phyloP scores from a whole-genome alignment of 2,888 invertebrate genomes.

The Criorhina ranunculi region DNA sequence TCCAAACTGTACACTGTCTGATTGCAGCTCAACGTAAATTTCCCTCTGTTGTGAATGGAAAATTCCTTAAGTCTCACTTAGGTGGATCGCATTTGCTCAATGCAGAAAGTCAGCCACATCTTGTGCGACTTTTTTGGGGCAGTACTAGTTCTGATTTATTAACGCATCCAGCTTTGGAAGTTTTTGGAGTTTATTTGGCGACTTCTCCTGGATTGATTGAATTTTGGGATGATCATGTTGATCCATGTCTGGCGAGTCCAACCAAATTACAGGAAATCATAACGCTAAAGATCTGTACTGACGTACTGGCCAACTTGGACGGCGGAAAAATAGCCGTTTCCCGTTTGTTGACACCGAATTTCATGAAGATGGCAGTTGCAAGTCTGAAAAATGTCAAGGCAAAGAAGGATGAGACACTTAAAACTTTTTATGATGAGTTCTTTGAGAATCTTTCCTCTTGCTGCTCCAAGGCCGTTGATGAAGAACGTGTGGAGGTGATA shows the following conservation, averaged over 20 bases:
- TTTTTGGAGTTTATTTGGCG: constrained; percentile 86
- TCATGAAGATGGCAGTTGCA: constrained; percentile 87
- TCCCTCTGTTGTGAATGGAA: constrained; percentile 85
- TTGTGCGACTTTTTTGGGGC: constrained; percentile 88
- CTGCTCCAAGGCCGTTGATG: constrained; percentile 85
- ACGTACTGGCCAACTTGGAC: constrained; percentile 85
- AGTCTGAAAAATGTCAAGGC: constrained; percentile 86
- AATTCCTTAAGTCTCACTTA: constrained; percentile 86
- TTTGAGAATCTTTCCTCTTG: constrained; percentile 85
- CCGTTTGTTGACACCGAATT: constrained; percentile 87
- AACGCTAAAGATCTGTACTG: constrained; percentile 86
- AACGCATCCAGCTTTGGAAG: constrained; percentile 88
- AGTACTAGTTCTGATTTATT: constrained; percentile 82
- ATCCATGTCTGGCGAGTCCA: constrained; percentile 85
- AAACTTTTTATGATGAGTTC: constrained; percentile 84
- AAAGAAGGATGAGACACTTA: constrained; percentile 79
- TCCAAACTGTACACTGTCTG: constrained; percentile 88
- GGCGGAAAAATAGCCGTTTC: constrained; percentile 85
- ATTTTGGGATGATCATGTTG: constrained; percentile 87
- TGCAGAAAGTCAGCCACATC: constrained; percentile 86
- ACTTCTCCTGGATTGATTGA: constrained; percentile 85
- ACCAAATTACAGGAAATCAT: constrained; percentile 87
- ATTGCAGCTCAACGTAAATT: constrained; percentile 84
- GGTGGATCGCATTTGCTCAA: constrained; percentile 86
- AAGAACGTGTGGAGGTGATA: constrained; percentile 86